These are phyloP conservation scores for Rostratula benghalensis DNA, from an alignment of 2,113 vertebrate genomes.

Conservation along the genomic window DNA sequence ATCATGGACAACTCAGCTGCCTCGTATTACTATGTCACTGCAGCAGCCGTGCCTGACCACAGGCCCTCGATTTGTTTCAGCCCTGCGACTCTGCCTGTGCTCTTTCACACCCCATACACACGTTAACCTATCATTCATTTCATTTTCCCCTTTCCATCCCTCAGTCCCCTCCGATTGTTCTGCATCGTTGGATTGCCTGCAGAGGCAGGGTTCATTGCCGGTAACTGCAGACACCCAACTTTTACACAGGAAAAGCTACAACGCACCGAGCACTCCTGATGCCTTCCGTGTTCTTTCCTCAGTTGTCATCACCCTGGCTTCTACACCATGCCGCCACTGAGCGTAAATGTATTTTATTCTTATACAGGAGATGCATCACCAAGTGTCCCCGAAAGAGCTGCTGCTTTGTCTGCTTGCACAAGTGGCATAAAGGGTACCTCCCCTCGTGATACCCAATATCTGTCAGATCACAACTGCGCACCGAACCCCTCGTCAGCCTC, in stretches of 20 bases:
- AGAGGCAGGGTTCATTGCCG: neutral
- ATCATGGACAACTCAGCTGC: neutral
- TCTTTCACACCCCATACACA: neutral
- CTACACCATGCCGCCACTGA: neutral
- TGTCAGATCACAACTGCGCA: neutral
- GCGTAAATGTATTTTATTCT: neutral
- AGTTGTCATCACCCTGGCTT: neutral
- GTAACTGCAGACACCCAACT: neutral
- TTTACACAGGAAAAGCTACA: neutral
- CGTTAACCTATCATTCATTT: neutral
- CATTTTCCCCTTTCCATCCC: neutral
- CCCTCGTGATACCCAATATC: neutral
- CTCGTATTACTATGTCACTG: neutral
- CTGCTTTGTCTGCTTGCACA: neutral
- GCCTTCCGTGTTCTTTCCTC: neutral
- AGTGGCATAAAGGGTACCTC: neutral
- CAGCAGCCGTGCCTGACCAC: neutral
- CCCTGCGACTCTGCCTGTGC: neutral
- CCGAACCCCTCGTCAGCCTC: neutral
- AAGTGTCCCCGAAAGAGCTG: neutral
- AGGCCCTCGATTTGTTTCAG: neutral
- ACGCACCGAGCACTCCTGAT: neutral
- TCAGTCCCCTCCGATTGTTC: neutral
- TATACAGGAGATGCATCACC: neutral
- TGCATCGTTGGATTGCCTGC: neutral